These are phyloP conservation scores for Bucco capensis DNA, from an alignment of 2,113 vertebrate species.

Conservation along the genomic window DNA sequence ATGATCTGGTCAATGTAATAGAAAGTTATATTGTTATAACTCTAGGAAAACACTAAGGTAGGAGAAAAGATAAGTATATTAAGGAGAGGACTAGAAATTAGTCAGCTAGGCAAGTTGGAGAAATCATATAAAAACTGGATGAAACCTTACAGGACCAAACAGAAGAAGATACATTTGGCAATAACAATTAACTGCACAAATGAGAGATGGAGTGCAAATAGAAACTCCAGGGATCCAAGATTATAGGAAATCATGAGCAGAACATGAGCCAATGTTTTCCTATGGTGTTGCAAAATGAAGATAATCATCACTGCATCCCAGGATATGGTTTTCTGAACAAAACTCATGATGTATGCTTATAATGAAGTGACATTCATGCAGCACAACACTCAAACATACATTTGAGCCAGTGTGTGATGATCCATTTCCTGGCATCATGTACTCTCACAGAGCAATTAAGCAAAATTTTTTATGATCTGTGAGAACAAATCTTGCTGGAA, in stretches of 20 bases:
- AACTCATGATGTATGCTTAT: not conserved
- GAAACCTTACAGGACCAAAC: not conserved
- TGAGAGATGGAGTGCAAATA: not conserved
- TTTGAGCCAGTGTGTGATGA: not conserved
- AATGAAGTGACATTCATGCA: not conserved
- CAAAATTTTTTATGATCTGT: not conserved
- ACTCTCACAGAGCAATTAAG: not conserved
- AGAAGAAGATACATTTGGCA: not conserved
- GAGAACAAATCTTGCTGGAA: not conserved
- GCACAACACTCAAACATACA: not conserved
- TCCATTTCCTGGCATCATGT: not conserved
- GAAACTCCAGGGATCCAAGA: not conserved
- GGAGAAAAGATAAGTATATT: not conserved
- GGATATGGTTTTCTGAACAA: not conserved
- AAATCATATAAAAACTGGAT: not conserved
- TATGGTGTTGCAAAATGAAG: not conserved
- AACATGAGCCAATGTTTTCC: not conserved
- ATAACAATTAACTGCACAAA: not conserved
- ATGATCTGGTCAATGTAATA: not conserved
- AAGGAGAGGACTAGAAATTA: not conserved
- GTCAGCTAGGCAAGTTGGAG: not conserved
- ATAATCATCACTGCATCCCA: not conserved
- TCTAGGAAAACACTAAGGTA: not conserved
- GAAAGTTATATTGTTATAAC: not conserved
- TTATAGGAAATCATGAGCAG: not conserved